Evolutionary conservation across 2,797 vertebrate species (phyloP), one percentile per base, ranked within the genome.

Genomic region (Peromyscus nudipes): DNA sequence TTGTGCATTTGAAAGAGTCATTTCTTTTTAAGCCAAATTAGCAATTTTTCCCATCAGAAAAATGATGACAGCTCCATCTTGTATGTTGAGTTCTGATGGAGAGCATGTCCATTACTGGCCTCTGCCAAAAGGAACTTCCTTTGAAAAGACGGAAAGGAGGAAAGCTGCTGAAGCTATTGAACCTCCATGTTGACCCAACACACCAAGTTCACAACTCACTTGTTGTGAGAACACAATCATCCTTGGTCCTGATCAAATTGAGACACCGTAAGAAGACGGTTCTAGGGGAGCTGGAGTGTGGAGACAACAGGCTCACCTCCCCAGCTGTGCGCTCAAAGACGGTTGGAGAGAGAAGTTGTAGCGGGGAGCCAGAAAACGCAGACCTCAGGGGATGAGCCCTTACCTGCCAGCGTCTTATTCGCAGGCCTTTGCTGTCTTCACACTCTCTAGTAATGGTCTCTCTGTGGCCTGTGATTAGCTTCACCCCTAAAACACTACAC

Each of bases 191-290:
- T 92, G 96, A 96, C 79, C 96, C 93, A 91, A 97, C 86, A 76
- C 73, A 81, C 96, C 98, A 96, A 97, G 93, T 97, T 98, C 98
- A 97, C 96, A 92, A 79, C 97, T n/a, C 71, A 92, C 96, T 85
- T 93, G 73, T 92, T 69, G 71, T 81, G 91, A 98, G 82, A 94
- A 96, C 64, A 96, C 92, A 98, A 97, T 79, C 97, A 97, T 95
- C 97, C 94, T 86, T 52, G 76, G 95, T 93, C 75, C 75, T 21
- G 60, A 96, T 10, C 96, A 94, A 96, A 93, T 76, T 94, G 90
- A 97, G 95, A 92, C 76, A 52, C 96, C 84, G 71, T 95, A 92
- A 86, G 85, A 96, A 93, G 93, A 97, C 17, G 80, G 57, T 67
- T 97, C 95, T 88, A 12, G 91, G 89, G 89, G 80, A 95, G 96